Percentiles rank a stretch among this genome's conserved stretches.
phyloP scores from a whole-genome alignment of 1,140 invertebrate genomes.

The Zophobas morio region DNA sequence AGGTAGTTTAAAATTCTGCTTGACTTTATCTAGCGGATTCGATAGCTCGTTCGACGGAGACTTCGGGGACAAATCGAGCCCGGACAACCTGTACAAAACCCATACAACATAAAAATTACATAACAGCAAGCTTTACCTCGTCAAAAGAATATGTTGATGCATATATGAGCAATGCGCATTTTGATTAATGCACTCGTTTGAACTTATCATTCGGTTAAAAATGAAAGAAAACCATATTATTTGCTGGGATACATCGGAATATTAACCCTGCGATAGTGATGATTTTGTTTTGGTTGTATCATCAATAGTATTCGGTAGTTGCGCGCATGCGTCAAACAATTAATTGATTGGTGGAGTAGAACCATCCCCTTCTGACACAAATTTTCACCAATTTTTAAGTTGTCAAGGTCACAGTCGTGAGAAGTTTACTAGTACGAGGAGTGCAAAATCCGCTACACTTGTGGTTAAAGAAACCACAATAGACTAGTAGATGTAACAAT shows the following conservation, averaged over 20 bases:
- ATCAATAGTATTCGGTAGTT: slow-evolving; percentile 52
- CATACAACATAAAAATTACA: slow-evolving; percentile 36
- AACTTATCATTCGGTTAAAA: slow-evolving; percentile 59
- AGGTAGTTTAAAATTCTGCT: slow-evolving; percentile 59
- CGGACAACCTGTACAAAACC: slow-evolving; percentile 61
- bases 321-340: slow-evolving; percentile 46
- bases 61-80: slow-evolving; percentile 64
- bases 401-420: neutral
- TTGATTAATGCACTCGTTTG: slow-evolving; percentile 58
- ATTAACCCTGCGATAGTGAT: slow-evolving; percentile 43
- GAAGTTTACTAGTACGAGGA: neutral
- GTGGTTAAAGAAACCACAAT: too few relatives aligned
- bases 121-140: slow-evolving; percentile 59
- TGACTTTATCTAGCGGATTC: slow-evolving; percentile 62
- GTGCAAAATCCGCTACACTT: too few relatives aligned
- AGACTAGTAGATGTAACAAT: too few relatives aligned
- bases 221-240: slow-evolving; percentile 24
- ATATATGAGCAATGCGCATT: slow-evolving; percentile 65
- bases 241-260: neutral
- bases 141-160: slow-evolving; percentile 66
- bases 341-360: slow-evolving; percentile 9
- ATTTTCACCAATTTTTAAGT: neutral
- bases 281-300: slow-evolving; percentile 54
- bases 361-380: neutral
- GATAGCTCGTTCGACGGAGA: slow-evolving; percentile 54